These are phyloP conservation scores for Orientallactaga bullata DNA, from an alignment of 2,113 vertebrate species.

Conservation along the genomic window DNA sequence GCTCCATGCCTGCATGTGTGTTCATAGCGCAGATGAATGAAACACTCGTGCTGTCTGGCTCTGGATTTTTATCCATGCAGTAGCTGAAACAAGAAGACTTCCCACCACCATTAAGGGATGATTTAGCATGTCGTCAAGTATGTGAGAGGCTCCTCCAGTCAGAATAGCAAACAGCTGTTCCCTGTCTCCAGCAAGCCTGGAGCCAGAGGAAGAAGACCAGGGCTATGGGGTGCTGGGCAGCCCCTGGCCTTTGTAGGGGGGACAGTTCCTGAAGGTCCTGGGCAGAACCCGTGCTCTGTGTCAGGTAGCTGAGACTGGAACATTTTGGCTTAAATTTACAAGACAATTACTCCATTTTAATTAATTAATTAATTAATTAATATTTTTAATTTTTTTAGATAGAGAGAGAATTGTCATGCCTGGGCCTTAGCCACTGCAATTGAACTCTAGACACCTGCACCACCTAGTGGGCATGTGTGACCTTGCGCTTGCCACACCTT, in stretches of 20 bases:
- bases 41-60: slow-evolving; percentile 13
- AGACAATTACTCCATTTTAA: background rate
- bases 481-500: no score
- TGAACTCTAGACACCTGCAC: no score
- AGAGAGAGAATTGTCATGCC: no score
- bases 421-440: no score
- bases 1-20: background rate
- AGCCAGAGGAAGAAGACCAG: slow-evolving; percentile 32
- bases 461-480: no score
- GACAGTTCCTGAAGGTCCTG: background rate
- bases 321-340: background rate
- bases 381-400: no score
- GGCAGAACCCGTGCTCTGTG: background rate
- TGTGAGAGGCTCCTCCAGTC: slow-evolving; percentile 68
- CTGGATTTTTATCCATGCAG: slow-evolving; percentile 1
- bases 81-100: slow-evolving; percentile 67
- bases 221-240: background rate
- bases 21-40: slow-evolving; percentile 45
- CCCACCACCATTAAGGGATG: slow-evolving; percentile 73
- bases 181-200: slow-evolving; percentile 13
- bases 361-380: no score
- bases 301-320: background rate
- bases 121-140: slow-evolving; percentile 74
- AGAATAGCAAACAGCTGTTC: slow-evolving; percentile 80
- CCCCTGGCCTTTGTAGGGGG: background rate